Evolutionary conservation across 1,140 invertebrate species (phyloP).

Genomic region (Eulimnadia texana): DNA sequence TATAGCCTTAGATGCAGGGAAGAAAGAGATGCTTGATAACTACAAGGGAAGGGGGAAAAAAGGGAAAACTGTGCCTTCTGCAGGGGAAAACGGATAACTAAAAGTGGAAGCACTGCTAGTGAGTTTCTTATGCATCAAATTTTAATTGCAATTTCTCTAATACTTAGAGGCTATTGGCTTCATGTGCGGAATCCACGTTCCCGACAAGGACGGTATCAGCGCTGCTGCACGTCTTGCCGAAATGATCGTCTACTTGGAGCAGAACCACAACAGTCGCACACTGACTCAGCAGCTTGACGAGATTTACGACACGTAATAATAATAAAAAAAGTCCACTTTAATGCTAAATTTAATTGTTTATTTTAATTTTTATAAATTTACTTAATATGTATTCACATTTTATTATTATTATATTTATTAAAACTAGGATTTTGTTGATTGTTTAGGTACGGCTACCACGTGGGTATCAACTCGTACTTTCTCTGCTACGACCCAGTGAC

Average conservation of each 20-base stretch:
- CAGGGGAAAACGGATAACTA: too few species aligned
- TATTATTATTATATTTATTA: background rate
- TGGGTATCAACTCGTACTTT: slow-evolving; percentile 74
- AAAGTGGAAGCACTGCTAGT: too few species aligned
- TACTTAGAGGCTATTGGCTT: slow-evolving; percentile 86
- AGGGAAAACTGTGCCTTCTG: too few species aligned
- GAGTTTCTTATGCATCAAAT: too few species aligned
- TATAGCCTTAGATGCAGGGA: too few species aligned
- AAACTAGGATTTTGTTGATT: background rate
- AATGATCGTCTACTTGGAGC: slow-evolving; percentile 55
- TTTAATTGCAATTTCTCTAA: too few species aligned
- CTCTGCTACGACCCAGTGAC: slow-evolving; percentile 58
- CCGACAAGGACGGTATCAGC: slow-evolving; percentile 92
- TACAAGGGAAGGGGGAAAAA: too few species aligned
- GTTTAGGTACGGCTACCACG: slow-evolving; percentile 61
- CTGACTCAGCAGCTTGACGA: slow-evolving; percentile 59
- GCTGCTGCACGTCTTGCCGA: slow-evolving; percentile 66
- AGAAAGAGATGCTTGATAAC: too few species aligned
- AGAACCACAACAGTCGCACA: slow-evolving; percentile 37
- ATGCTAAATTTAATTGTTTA: background rate
- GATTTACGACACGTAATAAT: slow-evolving; percentile 56
- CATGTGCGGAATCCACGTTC: slow-evolving; percentile 72
- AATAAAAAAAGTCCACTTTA: background rate
- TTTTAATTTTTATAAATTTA: background rate
- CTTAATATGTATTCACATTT: background rate